phyloP scores from a whole-genome alignment of 1,140 invertebrate genomes.

The Pseudomyrmex cubaensis region DNA sequence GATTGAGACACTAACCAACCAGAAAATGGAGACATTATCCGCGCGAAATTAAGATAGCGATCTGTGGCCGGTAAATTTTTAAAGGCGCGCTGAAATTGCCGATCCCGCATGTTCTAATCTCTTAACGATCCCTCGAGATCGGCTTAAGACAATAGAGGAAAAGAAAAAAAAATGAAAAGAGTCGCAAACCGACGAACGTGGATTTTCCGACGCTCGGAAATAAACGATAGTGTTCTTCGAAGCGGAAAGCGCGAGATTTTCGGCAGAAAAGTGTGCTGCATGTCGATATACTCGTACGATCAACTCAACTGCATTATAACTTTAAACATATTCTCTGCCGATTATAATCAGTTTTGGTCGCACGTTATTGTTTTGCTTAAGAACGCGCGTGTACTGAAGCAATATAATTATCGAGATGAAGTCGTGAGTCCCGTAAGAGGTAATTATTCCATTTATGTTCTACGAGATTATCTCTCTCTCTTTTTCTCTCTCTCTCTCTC shows the following conservation, averaged over 20 bases:
- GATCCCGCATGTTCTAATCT: slow-evolving; percentile 37
- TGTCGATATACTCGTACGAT: not conserved
- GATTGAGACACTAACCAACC: slow-evolving; percentile 61
- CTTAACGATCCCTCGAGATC: slow-evolving; percentile 16
- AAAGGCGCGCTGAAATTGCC: slow-evolving; percentile 31
- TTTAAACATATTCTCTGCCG: not conserved
- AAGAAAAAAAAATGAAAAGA: not conserved
- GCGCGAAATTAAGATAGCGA: slow-evolving; percentile 51
- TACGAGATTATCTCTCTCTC: slow-evolving; percentile 20
- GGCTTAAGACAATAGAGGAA: slow-evolving; percentile 1
- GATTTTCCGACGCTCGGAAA: not conserved
- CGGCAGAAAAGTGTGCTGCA: not conserved
- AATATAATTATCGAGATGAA: slow-evolving; percentile 54
- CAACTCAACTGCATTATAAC: not conserved
- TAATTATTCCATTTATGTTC: slow-evolving; percentile 55
- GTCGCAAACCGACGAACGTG: not conserved
- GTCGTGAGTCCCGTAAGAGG: slow-evolving; percentile 23
- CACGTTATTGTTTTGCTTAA: not conserved
- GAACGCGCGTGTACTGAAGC: slow-evolving; percentile 36
- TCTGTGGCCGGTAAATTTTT: slow-evolving; percentile 41
- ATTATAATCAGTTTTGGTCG: not conserved
- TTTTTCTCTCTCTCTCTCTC: not conserved
- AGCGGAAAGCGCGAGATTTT: slow-evolving; percentile 1
- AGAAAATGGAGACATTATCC: slow-evolving; percentile 66
- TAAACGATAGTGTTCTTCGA: slow-evolving; percentile 11